Percentiles rank a stretch among this genome's conserved stretches.
Evolutionary conservation across 2,113 vertebrate species (phyloP).

Genomic region (Dendrocopos noguchii): DNA sequence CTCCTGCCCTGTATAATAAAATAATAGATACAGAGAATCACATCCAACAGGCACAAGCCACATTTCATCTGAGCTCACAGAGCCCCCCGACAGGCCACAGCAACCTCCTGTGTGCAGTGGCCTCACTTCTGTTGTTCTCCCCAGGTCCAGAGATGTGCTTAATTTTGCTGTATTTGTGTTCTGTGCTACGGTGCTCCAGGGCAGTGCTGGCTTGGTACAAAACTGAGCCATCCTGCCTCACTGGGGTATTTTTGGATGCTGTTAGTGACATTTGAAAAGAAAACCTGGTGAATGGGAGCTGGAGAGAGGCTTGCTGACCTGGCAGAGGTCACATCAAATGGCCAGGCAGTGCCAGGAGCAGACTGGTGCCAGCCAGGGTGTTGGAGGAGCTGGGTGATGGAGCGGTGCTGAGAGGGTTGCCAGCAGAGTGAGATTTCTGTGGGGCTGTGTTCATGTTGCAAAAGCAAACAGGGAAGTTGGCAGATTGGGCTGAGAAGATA

Average conservation of each 20-base stretch:
- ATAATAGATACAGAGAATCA: neutral
- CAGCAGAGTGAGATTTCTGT: neutral
- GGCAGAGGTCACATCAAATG: neutral
- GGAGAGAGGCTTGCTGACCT: neutral
- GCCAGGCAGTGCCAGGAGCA: neutral
- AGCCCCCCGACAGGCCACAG: neutral
- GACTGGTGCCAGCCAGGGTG: neutral
- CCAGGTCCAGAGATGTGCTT: neutral
- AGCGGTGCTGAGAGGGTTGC: fast-evolving
- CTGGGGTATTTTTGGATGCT: neutral
- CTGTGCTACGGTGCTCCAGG: neutral
- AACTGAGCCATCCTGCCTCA: neutral
- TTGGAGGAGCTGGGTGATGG: neutral
- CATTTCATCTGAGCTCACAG: neutral
- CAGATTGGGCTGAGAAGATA: neutral
- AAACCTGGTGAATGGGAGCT: neutral
- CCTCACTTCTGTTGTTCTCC: neutral
- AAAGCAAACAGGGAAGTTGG: neutral
- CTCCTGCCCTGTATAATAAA: neutral
- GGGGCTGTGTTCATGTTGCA: neutral
- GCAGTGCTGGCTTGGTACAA: neutral
- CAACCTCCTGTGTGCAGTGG: fast-evolving
- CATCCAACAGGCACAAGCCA: neutral
- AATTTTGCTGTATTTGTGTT: neutral
- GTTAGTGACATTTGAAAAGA: neutral